Evolutionary conservation across 2,113 vertebrate genomes (phyloP).

Genomic region (Psittacara wagleri): DNA sequence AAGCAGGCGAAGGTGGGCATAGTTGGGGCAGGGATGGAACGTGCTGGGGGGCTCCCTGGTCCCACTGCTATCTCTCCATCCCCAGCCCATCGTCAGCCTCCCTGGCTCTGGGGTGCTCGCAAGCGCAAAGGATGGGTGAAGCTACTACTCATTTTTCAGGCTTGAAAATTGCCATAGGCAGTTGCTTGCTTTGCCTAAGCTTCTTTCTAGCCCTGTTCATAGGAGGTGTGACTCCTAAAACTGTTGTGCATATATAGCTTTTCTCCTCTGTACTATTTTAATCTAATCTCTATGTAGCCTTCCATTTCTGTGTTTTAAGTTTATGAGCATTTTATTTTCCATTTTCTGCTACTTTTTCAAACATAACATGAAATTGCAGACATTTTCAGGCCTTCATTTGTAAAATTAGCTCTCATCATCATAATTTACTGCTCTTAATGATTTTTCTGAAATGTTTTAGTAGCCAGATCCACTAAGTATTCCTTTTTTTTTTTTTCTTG

Average conservation of each 20-base stretch:
- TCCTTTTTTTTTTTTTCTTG: conserved; percentile 67
- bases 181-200: background rate
- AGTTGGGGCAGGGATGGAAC: background rate
- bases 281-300: background rate
- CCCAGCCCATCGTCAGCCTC: background rate
- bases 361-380: background rate
- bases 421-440: conserved; percentile 72
- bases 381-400: conserved; percentile 62
- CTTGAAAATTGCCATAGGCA: background rate
- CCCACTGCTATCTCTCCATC: accelerated
- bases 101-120: background rate
- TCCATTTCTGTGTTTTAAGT: background rate
- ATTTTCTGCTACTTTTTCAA: conserved; percentile 12
- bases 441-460: conserved; percentile 72
- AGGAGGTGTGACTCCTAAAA: background rate
- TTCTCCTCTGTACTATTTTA: background rate
- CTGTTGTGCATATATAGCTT: background rate
- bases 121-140: background rate
- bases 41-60: background rate
- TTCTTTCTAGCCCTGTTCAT: background rate
- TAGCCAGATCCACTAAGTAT: conserved; percentile 56
- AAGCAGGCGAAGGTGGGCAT: background rate
- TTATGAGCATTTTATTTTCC: conserved; percentile 23
- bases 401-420: conserved; percentile 64
- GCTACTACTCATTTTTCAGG: background rate